These are phyloP conservation scores for Orchestes rusci DNA, from an alignment of 2,888 invertebrate species.

Conservation along the genomic window DNA sequence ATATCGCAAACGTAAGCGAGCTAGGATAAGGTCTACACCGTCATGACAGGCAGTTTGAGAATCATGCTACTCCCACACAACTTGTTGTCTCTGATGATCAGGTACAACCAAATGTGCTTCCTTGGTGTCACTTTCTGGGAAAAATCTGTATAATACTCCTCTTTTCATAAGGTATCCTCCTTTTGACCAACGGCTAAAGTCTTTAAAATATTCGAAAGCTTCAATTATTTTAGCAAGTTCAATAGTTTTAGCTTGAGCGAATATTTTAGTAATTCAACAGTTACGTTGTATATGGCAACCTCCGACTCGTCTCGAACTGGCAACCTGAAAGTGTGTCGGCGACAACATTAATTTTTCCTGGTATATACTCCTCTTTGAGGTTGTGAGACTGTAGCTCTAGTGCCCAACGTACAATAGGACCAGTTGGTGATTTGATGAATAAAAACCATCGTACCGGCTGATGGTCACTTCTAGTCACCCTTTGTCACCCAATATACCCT, in stretches of 20 bases:
- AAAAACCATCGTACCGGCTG: constrained; percentile 44
- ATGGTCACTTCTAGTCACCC: constrained; percentile 41
- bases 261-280: neutral
- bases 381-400: constrained; percentile 38
- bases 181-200: constrained; percentile 17
- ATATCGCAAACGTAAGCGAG: too few species aligned
- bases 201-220: neutral
- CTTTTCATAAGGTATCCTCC: constrained; percentile 27
- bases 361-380: constrained; percentile 18
- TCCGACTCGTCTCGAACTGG: neutral
- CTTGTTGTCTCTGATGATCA: too few species aligned
- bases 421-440: constrained; percentile 31
- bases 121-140: constrained; percentile 21
- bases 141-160: constrained; percentile 25
- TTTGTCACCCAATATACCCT: constrained; percentile 38
- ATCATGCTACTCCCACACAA: too few species aligned
- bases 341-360: constrained; percentile 18
- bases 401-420: constrained; percentile 42
- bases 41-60: too few species aligned
- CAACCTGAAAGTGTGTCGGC: constrained; percentile 21
- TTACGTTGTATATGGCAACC: neutral
- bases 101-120: constrained; percentile 30
- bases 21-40: too few species aligned
- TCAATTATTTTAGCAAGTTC: constrained; percentile 1
- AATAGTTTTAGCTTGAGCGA: neutral